Evolutionary conservation across 2,888 invertebrate genomes (phyloP), one percentile per base, ranked within the genome.

Genomic region (Lycocerus yunnanus): DNA sequence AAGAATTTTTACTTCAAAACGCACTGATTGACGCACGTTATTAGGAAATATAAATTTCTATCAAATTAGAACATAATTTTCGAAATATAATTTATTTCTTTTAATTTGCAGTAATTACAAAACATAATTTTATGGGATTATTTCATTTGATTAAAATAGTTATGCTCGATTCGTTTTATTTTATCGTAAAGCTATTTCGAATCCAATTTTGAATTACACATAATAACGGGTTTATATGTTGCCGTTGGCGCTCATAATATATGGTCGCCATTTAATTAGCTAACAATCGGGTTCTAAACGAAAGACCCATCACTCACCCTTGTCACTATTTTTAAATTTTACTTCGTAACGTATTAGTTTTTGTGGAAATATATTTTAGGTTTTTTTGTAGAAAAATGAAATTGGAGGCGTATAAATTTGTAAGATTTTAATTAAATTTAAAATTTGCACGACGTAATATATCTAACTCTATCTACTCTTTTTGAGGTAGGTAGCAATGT

Each of bases 221-320:
- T 76, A 76, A 76, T 76, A 74, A 74, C 74, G 66, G 43, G 74
- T 76, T 74, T 65, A 74, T 72, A 74, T 16, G 68, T 66, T 67
- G 72, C 76, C 74, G 21, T 20, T 63, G 72, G 77, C 73, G 20
- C 15, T 68, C 10, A 66, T 15, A 78, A 79, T 79, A 77, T 79
- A 75, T 77, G 80, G 78, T 81, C 78, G 79, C 80, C 79, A 80
- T 81, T 82, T 82, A 82, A 82, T 82, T 82, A 82, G 80, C 80
- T 80, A 81, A 82, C 79, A 77, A 81, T 82, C 80, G 73, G 81
- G 78, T 81, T 78, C 70, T 73, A 79, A 78, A 77, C 72, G 79
- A 75, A 78, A 77, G 77, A 75, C 70, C 77, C 76, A 76, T 78
- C 78, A 76, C 72, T 79, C 78, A 78, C 79, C 78, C 80, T 73